Conservation (phyloP, 2,888 invertebrate species). For the Notodonta dromedarius region DNA sequence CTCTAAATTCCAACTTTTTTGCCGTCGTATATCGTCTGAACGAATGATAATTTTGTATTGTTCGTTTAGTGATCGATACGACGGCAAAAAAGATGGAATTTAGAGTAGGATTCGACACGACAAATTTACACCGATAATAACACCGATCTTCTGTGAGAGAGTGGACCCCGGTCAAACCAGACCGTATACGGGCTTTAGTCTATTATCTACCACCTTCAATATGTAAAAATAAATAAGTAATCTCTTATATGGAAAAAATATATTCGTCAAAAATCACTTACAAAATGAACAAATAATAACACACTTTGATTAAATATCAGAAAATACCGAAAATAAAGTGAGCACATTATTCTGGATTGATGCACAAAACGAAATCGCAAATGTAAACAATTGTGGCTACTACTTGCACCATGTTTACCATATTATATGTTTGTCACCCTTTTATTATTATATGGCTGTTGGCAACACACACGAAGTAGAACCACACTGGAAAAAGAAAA, state of each 20-base stretch:
- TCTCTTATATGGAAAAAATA: background rate
- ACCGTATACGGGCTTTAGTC: too few relatives aligned
- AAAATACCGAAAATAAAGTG: background rate
- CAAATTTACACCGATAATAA: too few relatives aligned
- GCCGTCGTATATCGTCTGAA: too few relatives aligned
- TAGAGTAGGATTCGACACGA: too few relatives aligned
- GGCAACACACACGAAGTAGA: slow-evolving; percentile 55
- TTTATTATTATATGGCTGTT: slow-evolving; percentile 52
- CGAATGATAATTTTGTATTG: too few relatives aligned
- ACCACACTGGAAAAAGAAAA: slow-evolving; percentile 53
- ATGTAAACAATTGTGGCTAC: too few relatives aligned
- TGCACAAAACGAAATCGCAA: background rate
- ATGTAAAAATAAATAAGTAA: background rate
- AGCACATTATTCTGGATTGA: background rate
- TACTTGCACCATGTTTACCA: background rate
- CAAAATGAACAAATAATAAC: background rate
- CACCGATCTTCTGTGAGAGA: too few relatives aligned
- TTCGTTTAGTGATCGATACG: too few relatives aligned
- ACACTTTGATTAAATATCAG: background rate
- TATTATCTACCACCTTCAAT: too few relatives aligned
- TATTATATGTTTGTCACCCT: background rate
- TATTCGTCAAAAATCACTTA: background rate
- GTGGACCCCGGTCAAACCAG: too few relatives aligned
- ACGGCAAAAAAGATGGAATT: too few relatives aligned
- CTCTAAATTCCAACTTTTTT: too few relatives aligned